Base-by-base conservation (phyloP, 64 coral and sea anemone genomes). In the Orbicella faveolata region DNA sequence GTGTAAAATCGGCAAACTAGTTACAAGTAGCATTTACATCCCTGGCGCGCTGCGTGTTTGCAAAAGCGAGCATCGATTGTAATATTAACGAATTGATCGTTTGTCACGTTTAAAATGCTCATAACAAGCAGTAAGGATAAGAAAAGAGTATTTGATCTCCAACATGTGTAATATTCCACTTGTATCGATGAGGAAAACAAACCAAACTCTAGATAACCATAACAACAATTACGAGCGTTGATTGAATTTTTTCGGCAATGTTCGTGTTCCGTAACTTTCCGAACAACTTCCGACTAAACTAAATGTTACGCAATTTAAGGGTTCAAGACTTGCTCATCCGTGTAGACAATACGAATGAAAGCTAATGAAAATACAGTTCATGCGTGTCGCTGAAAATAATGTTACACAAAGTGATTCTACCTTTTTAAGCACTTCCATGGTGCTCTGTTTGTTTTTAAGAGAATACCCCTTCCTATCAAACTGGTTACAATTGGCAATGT, bases 201-300 rank as follows among this genome's bases (percentile, higher is more conserved):
- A 54, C 77, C 10, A 78, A 79, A 70, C 21, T 79, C 16, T 5
- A 61, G 9, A 79, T 79, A 79, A 79, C 77, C 77, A 79, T 79
- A 57, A 79, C 51, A 57, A 61, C 77, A 79, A 51, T 17, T 3
- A 44, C 63, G 80, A 63, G 34, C 33, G 59, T 8, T 18, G 36
- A 82, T 1, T 64, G 33, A 33, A 63, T 10, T 44, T 82, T 63
- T 11, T 82, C 79, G 79, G 7, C 26, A 52, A 12, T 52, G 10
- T 55, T 78, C 51, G 51, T 5, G 21, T 10, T n/a, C 9, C 67
- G 21, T 70, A 6, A 25, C 25, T 26, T 26, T 70, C 25, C 67
- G 21, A 26, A 70, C 21, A 70, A 70, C 23, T 26, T 21, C 21
- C 67, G 67, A 70, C n/a, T 9, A 59, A 14, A 14, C 55, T 8